Conservation (phyloP, 1,140 invertebrate genomes). For the Lepidotrigona ventralis region DNA sequence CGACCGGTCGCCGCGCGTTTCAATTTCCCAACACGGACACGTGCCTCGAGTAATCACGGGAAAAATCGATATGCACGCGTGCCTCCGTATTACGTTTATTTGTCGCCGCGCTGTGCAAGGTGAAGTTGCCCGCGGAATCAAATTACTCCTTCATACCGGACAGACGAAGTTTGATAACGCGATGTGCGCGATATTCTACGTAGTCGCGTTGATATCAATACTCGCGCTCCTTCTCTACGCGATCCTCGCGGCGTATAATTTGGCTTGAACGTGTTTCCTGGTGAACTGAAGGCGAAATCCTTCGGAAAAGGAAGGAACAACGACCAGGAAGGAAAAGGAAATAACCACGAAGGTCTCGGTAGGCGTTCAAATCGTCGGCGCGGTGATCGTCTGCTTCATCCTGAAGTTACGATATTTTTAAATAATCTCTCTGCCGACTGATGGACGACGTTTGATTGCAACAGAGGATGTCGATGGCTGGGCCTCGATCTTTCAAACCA, state of each 20-base stretch:
- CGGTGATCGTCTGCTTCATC: slow-evolving; percentile 13
- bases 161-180: not conserved
- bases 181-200: slow-evolving; percentile 54
- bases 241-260: slow-evolving; percentile 30
- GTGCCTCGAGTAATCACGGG: not conserved
- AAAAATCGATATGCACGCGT: not conserved
- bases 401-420: slow-evolving; percentile 8
- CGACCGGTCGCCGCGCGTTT: not conserved
- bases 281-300: not conserved
- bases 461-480: no score
- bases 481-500: not conserved
- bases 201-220: slow-evolving; percentile 38
- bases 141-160: not conserved
- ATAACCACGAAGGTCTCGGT: not conserved
- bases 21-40: not conserved
- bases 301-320: not conserved
- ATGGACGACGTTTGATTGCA: not conserved
- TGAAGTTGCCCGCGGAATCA: not conserved
- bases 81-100: not conserved
- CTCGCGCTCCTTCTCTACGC: slow-evolving; percentile 37
- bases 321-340: not conserved
- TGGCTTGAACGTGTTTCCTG: slow-evolving; percentile 22
- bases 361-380: slow-evolving; percentile 6
- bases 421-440: not conserved
- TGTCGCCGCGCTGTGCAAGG: not conserved